A percentile compares a stretch with the other conserved stretches of the same genome.
These are phyloP conservation scores for Hycleus cichorii DNA, from an alignment of 1,140 invertebrate genomes.

Conservation along the genomic window DNA sequence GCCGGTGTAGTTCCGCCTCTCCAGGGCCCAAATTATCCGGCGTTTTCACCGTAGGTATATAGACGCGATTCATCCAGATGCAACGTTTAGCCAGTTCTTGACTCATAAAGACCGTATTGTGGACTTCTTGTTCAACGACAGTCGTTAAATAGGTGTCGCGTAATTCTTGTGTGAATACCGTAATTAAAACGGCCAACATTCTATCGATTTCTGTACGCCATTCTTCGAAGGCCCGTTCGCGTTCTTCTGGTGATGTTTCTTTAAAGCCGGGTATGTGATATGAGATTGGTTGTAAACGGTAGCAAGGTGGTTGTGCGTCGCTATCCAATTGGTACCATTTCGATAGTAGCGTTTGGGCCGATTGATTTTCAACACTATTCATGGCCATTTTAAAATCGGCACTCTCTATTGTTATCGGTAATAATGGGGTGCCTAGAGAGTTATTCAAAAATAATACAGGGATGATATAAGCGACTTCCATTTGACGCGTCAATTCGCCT, in stretches of 20 bases:
- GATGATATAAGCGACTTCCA: slow-evolving; percentile 62
- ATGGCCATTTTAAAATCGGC: slow-evolving; percentile 68
- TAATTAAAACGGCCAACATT: slow-evolving; percentile 57
- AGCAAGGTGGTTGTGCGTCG: slow-evolving; percentile 63
- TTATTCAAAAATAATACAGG: slow-evolving; percentile 68
- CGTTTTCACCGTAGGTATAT: slow-evolving; percentile 42
- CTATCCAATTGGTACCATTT: slow-evolving; percentile 56
- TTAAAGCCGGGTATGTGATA: slow-evolving; percentile 49
- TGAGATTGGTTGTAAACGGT: slow-evolving; percentile 57
- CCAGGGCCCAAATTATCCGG: slow-evolving; percentile 44
- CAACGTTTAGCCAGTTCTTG: slow-evolving; percentile 65
- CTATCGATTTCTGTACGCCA: slow-evolving; percentile 54
- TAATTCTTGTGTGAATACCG: slow-evolving; percentile 62
- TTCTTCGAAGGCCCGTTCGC: slow-evolving; percentile 46
- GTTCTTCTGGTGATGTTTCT: slow-evolving; percentile 40
- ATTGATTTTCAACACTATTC: slow-evolving; percentile 52
- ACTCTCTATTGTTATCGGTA: slow-evolving; percentile 67
- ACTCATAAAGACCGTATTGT: slow-evolving; percentile 69
- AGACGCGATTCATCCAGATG: slow-evolving; percentile 60
- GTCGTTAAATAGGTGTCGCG: slow-evolving; percentile 72
- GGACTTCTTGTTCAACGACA: slow-evolving; percentile 71
- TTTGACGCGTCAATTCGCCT: slow-evolving; percentile 58
- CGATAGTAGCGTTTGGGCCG: slow-evolving; percentile 42
- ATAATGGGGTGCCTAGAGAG: slow-evolving; percentile 63
- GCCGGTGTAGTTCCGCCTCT: slow-evolving; percentile 55